These are phyloP conservation scores for Spodoptera litura DNA, from an alignment of 1,140 invertebrate genomes.

Conservation along the genomic window DNA sequence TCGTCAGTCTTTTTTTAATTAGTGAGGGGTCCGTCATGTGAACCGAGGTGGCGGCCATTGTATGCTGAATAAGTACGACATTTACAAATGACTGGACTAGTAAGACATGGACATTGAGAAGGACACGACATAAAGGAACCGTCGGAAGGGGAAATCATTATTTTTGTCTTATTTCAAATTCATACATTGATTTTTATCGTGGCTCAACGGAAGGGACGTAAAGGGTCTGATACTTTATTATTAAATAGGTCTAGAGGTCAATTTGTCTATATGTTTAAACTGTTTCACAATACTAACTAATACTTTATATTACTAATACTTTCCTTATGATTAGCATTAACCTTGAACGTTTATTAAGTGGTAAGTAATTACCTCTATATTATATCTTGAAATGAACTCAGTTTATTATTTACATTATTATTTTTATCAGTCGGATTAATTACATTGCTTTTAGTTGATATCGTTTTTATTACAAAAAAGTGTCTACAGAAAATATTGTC, in stretches of 20 bases:
- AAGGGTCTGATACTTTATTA: no score
- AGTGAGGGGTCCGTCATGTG: conserved; percentile 81
- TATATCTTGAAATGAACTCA: conserved; percentile 1
- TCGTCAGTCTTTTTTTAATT: conserved; percentile 85
- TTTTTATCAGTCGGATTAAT: conserved; percentile 11
- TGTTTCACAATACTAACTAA: no score
- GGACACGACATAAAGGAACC: conserved; percentile 70
- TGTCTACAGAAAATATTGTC: no score
- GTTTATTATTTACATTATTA: conserved; percentile 27
- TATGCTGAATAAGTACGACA: conserved; percentile 78
- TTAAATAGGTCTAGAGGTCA: no score
- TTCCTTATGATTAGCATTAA: conserved; percentile 25
- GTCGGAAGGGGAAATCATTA: conserved; percentile 61
- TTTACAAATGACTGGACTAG: conserved; percentile 77
- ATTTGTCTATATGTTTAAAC: no score
- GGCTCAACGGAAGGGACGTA: background rate
- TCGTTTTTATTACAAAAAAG: background rate
- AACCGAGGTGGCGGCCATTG: conserved; percentile 81
- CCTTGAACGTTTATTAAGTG: conserved; percentile 28
- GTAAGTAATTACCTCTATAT: conserved; percentile 23
- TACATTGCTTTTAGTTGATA: conserved; percentile 13
- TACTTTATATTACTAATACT: background rate
- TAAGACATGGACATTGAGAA: conserved; percentile 74
- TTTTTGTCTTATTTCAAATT: conserved; percentile 31
- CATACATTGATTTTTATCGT: background rate